phyloP scores from a whole-genome alignment of 2,113 vertebrate genomes.

The Lucifuga dentata region DNA sequence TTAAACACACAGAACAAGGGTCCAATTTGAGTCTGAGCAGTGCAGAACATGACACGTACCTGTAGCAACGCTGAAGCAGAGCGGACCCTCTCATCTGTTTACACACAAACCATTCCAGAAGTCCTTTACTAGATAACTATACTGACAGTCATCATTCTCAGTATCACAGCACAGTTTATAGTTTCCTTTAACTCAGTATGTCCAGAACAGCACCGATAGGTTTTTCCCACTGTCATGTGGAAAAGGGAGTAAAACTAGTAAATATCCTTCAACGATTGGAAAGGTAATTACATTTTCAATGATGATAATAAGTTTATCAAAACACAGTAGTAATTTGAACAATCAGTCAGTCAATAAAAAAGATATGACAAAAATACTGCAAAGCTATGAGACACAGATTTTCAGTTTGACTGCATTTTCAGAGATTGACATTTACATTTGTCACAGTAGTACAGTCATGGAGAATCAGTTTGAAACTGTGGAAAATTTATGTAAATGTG shows the following conservation, averaged over 20 bases:
- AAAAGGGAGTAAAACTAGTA: too few relatives aligned
- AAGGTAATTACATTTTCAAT: too few relatives aligned
- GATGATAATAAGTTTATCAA: too few relatives aligned
- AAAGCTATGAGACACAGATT: too few relatives aligned
- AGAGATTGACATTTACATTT: background rate
- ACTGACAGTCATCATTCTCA: background rate
- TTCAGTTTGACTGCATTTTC: background rate
- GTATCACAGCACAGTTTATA: too few relatives aligned
- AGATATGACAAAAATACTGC: too few relatives aligned
- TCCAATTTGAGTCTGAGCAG: constrained; percentile 93
- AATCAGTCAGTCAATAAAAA: too few relatives aligned
- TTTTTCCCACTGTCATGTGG: too few relatives aligned
- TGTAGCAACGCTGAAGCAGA: constrained; percentile 78
- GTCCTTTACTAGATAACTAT: background rate
- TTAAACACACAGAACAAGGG: constrained; percentile 69
- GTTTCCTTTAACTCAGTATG: too few relatives aligned
- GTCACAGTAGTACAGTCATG: background rate
- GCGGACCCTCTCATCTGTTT: constrained; percentile 8
- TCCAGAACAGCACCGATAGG: too few relatives aligned
- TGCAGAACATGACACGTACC: constrained; percentile 92
- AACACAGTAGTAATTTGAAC: too few relatives aligned
- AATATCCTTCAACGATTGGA: too few relatives aligned
- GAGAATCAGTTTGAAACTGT: background rate
- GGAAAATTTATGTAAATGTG: background rate
- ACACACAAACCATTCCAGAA: constrained; percentile 21